phyloP scores from a whole-genome alignment of 1,140 invertebrate species.

The Temnothorax nylanderi region DNA sequence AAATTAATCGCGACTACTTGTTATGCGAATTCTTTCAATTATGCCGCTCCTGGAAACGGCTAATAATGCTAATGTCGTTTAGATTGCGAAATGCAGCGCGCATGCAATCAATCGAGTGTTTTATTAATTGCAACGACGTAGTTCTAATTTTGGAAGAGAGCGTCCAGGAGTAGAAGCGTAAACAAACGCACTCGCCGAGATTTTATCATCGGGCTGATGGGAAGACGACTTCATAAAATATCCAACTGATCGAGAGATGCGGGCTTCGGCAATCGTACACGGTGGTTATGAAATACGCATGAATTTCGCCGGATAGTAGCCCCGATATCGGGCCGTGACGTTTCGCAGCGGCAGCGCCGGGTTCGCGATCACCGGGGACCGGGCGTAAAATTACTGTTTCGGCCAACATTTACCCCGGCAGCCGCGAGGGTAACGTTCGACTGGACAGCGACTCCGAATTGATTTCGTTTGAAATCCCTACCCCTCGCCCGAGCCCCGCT shows the following conservation, averaged over 20 bases:
- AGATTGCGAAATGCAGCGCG: neutral
- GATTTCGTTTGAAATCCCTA: slow-evolving; percentile 84
- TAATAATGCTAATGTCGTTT: slow-evolving; percentile 11
- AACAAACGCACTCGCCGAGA: slow-evolving; percentile 15
- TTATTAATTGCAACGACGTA: neutral
- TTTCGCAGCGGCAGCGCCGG: slow-evolving; percentile 81
- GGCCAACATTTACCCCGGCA: slow-evolving; percentile 83
- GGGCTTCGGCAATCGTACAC: slow-evolving; percentile 2
- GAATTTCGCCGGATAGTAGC: slow-evolving; percentile 65
- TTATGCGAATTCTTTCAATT: slow-evolving; percentile 24
- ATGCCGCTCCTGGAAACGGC: neutral
- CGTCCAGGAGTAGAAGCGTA: neutral
- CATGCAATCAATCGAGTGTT: neutral
- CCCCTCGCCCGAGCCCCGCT: slow-evolving; percentile 67
- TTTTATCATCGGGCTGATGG: slow-evolving; percentile 39
- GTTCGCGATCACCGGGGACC: slow-evolving; percentile 73
- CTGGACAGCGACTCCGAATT: slow-evolving; percentile 84
- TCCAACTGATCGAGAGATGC: slow-evolving; percentile 42
- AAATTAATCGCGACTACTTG: slow-evolving; percentile 16
- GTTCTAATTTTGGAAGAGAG: slow-evolving; percentile 23
- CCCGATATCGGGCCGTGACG: slow-evolving; percentile 77
- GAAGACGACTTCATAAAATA: slow-evolving; percentile 48
- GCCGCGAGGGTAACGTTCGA: slow-evolving; percentile 80
- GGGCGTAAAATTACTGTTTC: slow-evolving; percentile 85
- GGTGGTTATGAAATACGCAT: slow-evolving; percentile 66